Evolutionary conservation across 2,888 invertebrate species (phyloP).

Genomic region (Pristionchus fissidentatus): DNA sequence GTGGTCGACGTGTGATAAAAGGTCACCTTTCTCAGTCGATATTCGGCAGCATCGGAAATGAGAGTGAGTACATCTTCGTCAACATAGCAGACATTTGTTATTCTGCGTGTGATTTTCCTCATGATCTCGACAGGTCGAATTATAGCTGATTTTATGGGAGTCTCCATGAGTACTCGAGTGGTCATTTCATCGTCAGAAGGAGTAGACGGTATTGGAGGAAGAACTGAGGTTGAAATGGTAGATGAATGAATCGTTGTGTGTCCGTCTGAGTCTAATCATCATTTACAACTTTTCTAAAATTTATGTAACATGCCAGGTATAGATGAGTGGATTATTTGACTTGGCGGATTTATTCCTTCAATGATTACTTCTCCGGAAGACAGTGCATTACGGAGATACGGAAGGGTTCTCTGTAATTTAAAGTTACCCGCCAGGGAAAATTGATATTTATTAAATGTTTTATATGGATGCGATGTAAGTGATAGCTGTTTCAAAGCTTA

Average conservation of each 20-base stretch:
- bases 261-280: background rate
- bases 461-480: no score
- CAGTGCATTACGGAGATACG: slow-evolving; percentile 48
- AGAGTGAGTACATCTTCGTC: slow-evolving; percentile 83
- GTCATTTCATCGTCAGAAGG: slow-evolving; percentile 16
- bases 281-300: background rate
- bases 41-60: slow-evolving; percentile 93
- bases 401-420: slow-evolving; percentile 48
- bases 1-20: no score
- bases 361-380: slow-evolving; percentile 83
- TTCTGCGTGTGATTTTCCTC: slow-evolving; percentile 59
- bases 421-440: no score
- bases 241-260: background rate
- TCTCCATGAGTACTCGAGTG: slow-evolving; percentile 18
- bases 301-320: background rate
- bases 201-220: background rate
- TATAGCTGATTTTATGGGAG: slow-evolving; percentile 48
- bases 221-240: background rate
- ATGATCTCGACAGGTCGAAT: slow-evolving; percentile 59
- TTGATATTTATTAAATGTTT: no score
- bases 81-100: slow-evolving; percentile 60
- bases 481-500: no score
- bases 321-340: background rate
- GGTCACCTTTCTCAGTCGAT: slow-evolving; percentile 89
- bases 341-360: slow-evolving; percentile 85